Percentiles rank a stretch among this genome's conserved stretches.
phyloP scores from a whole-genome alignment of 2,797 vertebrate species.

The Ficedula albicollis region DNA sequence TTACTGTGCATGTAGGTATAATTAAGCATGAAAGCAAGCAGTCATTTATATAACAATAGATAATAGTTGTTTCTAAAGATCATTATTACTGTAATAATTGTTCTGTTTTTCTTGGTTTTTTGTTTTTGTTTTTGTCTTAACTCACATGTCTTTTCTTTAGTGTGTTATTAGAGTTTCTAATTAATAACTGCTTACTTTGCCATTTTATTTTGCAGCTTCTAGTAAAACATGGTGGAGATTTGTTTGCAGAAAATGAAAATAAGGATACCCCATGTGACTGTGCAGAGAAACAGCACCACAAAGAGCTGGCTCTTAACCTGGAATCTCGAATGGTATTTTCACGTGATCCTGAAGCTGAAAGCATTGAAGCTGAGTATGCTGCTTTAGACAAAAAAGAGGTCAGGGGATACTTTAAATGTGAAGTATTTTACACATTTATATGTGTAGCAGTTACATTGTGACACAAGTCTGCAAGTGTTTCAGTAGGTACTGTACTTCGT shows the following conservation, averaged over 20 bases:
- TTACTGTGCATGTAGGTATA: background rate
- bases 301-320: slow-evolving; percentile 95
- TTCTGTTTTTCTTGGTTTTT: background rate
- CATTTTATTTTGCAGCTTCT: slow-evolving; percentile 81
- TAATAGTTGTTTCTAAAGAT: background rate
- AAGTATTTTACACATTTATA: background rate
- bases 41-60: background rate
- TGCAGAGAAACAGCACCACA: slow-evolving; percentile 97
- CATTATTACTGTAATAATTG: background rate
- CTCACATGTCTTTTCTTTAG: background rate
- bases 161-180: background rate
- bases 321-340: slow-evolving; percentile 99
- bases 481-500: background rate
- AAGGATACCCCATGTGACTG: slow-evolving; percentile 98
- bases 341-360: slow-evolving; percentile 91
- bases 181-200: slow-evolving; percentile 15
- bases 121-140: background rate
- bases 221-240: slow-evolving; percentile 90
- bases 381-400: slow-evolving; percentile 98
- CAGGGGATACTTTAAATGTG: slow-evolving; percentile 17
- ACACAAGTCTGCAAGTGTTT: background rate
- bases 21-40: background rate
- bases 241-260: slow-evolving; percentile 97
- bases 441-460: background rate
- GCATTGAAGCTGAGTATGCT: slow-evolving; percentile 96